phyloP scores from a whole-genome alignment of 1,140 invertebrate species.

The Drosophila novamexicana region DNA sequence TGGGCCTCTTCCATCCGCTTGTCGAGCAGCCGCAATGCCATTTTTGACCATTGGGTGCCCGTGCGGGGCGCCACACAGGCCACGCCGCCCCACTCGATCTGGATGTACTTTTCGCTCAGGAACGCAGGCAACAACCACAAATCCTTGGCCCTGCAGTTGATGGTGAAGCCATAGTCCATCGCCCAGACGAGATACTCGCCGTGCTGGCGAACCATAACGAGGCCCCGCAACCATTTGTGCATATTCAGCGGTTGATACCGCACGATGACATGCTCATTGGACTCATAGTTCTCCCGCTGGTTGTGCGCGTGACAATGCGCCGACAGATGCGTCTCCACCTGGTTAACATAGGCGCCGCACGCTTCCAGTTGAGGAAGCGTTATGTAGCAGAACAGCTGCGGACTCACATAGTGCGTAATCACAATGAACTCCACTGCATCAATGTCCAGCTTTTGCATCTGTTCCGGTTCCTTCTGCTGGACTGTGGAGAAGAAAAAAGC shows the following conservation, averaged over 20 bases:
- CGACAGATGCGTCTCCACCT: constrained; percentile 23
- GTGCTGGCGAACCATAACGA: not conserved
- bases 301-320: not conserved
- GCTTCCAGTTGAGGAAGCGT: constrained; percentile 17
- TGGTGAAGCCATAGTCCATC: constrained; percentile 49
- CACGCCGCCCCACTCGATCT: constrained; percentile 27
- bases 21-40: not conserved
- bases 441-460: not conserved
- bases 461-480: not conserved
- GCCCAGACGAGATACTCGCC: constrained; percentile 47
- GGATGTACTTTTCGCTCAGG: not conserved
- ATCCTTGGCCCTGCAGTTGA: constrained; percentile 25
- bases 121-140: constrained; percentile 39
- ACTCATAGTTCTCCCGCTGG: not conserved
- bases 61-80: constrained; percentile 7
- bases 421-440: constrained; percentile 12
- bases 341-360: not conserved
- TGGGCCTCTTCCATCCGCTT: constrained; percentile 15
- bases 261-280: constrained; percentile 45
- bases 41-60: constrained; percentile 19
- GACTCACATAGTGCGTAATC: constrained; percentile 51
- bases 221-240: constrained; percentile 43
- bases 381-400: constrained; percentile 47
- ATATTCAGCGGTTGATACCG: not conserved
- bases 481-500: not conserved